phyloP scores from a whole-genome alignment of 2,113 vertebrate genomes.

The Anarrhichthys ocellatus region DNA sequence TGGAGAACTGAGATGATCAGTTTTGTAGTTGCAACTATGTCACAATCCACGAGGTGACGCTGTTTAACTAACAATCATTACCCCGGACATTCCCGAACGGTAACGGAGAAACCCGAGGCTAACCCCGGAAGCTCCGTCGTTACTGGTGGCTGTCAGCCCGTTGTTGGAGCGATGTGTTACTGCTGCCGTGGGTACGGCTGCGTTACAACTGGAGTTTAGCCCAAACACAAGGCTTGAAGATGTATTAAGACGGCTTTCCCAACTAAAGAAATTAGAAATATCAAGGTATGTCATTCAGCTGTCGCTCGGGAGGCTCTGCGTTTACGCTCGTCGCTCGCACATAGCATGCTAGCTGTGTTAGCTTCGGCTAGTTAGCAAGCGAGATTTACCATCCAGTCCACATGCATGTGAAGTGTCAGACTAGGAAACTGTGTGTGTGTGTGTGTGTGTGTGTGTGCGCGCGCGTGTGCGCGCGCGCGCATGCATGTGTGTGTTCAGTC shows the following conservation, averaged over 20 bases:
- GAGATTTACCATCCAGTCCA: constrained; percentile 32
- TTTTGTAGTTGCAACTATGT: neutral
- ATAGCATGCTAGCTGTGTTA: constrained; percentile 63
- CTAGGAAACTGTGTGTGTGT: constrained; percentile 7
- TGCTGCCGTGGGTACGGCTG: constrained; percentile 5
- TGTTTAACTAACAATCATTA: neutral
- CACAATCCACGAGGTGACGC: constrained; percentile 8
- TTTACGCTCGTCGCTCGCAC: constrained; percentile 4
- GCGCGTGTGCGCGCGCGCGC: neutral
- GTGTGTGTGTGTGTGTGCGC: neutral
- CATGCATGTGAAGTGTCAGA: constrained; percentile 16
- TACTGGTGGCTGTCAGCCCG: constrained; percentile 41
- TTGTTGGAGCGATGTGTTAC: constrained; percentile 64
- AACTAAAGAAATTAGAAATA: neutral
- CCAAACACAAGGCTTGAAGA: constrained; percentile 4
- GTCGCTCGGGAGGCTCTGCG: neutral
- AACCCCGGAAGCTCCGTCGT: constrained; percentile 69
- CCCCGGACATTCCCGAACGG: constrained; percentile 28
- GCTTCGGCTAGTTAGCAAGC: constrained; percentile 57
- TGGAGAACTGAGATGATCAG: constrained; percentile 29
- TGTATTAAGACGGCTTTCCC: constrained; percentile 32
- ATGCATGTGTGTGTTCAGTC: constrained; percentile 26
- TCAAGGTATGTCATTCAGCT: constrained; percentile 56
- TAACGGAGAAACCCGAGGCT: constrained; percentile 56
- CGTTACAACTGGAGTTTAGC: constrained; percentile 6